phyloP scores from a whole-genome alignment of 2,797 vertebrate genomes.

The Ispidina lecontei region DNA sequence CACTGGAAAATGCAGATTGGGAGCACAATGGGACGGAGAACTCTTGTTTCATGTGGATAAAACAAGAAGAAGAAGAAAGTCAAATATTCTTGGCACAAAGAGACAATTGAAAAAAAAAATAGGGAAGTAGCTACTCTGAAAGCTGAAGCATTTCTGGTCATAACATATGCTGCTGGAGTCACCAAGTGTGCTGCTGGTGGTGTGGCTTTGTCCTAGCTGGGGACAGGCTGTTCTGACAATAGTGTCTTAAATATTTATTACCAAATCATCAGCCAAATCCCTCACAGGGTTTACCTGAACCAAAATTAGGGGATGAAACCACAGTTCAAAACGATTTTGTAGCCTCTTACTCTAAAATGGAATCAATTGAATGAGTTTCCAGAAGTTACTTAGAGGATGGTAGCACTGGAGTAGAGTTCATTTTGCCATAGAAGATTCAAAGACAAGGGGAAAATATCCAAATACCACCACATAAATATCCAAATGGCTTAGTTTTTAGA shows the following conservation, averaged over 20 bases:
- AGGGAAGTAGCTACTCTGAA: conserved; percentile 33
- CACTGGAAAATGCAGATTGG: neutral
- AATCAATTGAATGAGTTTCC: neutral
- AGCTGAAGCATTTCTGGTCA: conserved; percentile 38
- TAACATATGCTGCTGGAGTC: conserved; percentile 40
- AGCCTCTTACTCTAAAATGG: no score
- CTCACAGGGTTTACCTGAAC: neutral
- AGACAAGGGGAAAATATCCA: neutral
- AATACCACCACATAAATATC: neutral
- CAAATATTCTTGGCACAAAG: conserved; percentile 13
- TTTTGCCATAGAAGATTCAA: neutral
- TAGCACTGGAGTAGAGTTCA: neutral
- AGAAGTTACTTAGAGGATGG: neutral
- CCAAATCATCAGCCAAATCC: conserved; percentile 18
- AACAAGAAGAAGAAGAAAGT: conserved; percentile 50
- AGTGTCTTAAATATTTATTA: conserved; percentile 13
- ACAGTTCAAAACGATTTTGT: neutral
- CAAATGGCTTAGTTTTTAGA: neutral
- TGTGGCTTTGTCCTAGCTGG: conserved; percentile 5
- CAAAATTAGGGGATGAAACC: neutral
- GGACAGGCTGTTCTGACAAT: neutral
- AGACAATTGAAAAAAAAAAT: conserved; percentile 51
- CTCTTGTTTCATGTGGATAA: neutral
- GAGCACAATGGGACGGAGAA: neutral
- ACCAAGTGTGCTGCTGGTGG: neutral